Conservation (phyloP, 2,113 vertebrate species). For the Ondatra zibethicus region DNA sequence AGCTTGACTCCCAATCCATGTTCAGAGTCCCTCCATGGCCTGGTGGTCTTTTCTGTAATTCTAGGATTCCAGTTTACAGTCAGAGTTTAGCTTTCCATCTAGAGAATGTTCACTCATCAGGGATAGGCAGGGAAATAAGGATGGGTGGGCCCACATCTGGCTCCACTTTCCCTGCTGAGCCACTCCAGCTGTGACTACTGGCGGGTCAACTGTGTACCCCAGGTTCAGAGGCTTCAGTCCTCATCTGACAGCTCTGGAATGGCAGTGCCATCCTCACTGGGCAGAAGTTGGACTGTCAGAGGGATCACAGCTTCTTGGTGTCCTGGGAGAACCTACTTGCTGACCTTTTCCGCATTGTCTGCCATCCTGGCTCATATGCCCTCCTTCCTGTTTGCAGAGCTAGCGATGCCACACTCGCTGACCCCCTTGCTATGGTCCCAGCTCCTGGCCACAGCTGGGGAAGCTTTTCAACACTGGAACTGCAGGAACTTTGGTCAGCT, state of each 20-base stretch:
- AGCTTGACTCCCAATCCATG: neutral
- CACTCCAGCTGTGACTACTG: neutral
- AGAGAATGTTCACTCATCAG: neutral
- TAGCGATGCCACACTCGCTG: neutral
- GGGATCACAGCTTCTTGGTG: neutral
- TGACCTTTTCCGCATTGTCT: neutral
- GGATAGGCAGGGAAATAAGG: neutral
- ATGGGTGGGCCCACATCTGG: neutral
- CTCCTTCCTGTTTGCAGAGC: neutral
- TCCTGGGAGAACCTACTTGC: too few relatives aligned
- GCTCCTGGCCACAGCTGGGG: neutral
- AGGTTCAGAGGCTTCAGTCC: neutral
- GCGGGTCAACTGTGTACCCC: neutral
- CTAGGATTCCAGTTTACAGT: neutral
- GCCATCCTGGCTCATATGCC: neutral
- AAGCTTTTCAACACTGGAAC: neutral
- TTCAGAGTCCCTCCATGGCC: neutral
- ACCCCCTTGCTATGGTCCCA: neutral
- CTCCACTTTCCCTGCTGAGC: neutral
- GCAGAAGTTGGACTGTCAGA: neutral
- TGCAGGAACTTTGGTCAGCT: neutral
- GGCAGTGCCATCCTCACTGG: neutral
- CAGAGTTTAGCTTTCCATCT: neutral
- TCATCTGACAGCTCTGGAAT: neutral
- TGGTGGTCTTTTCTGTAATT: neutral